A percentile compares a stretch with the other conserved stretches of the same genome.
Evolutionary conservation across 2,888 invertebrate genomes (phyloP).

Genomic region (Limnephilus lunatus): DNA sequence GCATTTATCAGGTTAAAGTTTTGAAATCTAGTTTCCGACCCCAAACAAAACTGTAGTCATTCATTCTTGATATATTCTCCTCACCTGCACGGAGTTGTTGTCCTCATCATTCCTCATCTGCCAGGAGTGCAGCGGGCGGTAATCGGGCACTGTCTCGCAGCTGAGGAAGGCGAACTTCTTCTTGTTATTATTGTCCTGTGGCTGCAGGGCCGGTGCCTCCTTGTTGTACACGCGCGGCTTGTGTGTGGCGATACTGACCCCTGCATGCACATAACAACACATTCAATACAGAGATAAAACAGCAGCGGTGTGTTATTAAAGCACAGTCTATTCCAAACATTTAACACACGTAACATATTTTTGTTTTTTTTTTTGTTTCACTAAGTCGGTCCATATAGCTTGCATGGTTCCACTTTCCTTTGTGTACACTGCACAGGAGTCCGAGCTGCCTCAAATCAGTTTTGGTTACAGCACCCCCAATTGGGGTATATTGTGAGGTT

Average conservation of each 20-base stretch:
- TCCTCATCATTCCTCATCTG: slow-evolving; percentile 73
- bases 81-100: slow-evolving; percentile 60
- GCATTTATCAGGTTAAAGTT: no score
- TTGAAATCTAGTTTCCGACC: no score
- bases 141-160: slow-evolving; percentile 91
- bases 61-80: neutral
- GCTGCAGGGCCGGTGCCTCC: slow-evolving; percentile 77
- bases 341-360: neutral
- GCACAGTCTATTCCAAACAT: neutral
- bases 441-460: no score
- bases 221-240: slow-evolving; percentile 81
- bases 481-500: no score
- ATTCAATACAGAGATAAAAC: neutral
- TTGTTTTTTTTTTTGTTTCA: no score
- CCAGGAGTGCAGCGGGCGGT: slow-evolving; percentile 83
- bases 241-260: slow-evolving; percentile 84
- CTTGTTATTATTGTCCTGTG: slow-evolving; percentile 85
- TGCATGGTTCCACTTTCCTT: neutral
- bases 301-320: neutral
- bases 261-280: slow-evolving; percentile 71
- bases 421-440: no score
- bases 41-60: no score
- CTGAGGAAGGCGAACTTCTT: slow-evolving; percentile 92
- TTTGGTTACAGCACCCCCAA: no score
- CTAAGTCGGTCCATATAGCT: neutral